Evolutionary conservation across 2,888 invertebrate genomes (phyloP), one percentile per base, ranked within the genome.

Genomic region (Andrena dorsata): DNA sequence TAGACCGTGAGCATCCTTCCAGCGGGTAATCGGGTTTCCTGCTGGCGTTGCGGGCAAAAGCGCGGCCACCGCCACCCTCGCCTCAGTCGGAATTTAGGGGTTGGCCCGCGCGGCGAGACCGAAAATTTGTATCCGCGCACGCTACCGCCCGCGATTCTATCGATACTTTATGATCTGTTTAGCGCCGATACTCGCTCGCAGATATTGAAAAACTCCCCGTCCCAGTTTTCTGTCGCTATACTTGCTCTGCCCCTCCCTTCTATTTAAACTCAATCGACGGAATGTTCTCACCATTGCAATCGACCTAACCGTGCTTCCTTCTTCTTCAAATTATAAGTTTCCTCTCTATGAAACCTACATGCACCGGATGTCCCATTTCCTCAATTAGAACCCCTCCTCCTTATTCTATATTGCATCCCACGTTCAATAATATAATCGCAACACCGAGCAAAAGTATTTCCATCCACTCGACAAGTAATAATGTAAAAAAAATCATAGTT

Each of bases 1-100:
- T 84, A 80, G 83, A 83, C 71, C 83, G 83, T 78, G 80, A 83
- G 84, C 84, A 85, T 90, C 88, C 85, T 90, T 81, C 85, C 82
- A 86, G 68, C 85, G 87, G 90, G 87, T 90, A 90, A 90, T 90
- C 90, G 84, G 70, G 83, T 87, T 89, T 89, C 90, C 90, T 87
- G 87, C 60, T 75, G 76, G 76, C 74, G 72, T 72, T 70, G 82
- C 79, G 68, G 78, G 73, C 66, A 80, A 86, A 90, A 79, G 85
- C 87, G 83, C 71, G 77, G 47, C 69, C 41, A 47, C 65, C 49
- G 58, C 70, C 83, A 72, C 71, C 73, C 63, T 23, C 76, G 70
- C 66, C 53, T 47, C 49, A 51, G 13, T 26, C 69, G 72, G 72
- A 76, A 88, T 81, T 79, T 78, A 78, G 80, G 83, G 79, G 79